These are phyloP conservation scores for Akabosia matsudoensis DNA, from an alignment of 1,140 invertebrate species.

Conservation along the genomic window DNA sequence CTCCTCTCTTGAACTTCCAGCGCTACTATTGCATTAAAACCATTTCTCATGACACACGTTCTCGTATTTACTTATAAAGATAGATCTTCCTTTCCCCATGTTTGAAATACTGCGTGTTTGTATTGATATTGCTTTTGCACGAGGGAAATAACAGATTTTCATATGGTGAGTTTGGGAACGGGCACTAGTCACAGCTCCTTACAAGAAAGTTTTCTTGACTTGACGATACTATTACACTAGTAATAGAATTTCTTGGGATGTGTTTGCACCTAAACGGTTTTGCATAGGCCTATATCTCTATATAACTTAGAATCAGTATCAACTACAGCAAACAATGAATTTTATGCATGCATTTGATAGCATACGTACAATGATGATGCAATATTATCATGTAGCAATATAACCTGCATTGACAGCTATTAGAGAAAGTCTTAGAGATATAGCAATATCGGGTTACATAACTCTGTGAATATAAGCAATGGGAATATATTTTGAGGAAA, in stretches of 20 bases:
- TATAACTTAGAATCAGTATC: no score
- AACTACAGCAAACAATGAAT: constrained; percentile 8
- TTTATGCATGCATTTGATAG: constrained; percentile 14
- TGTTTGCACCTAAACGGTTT: no score
- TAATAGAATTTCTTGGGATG: background rate
- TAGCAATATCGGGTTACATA: no score
- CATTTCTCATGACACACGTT: background rate
- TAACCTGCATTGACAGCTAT: no score
- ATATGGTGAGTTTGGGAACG: background rate
- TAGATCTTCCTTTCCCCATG: background rate
- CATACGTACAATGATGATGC: constrained; percentile 1
- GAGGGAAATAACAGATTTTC: background rate
- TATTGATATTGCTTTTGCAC: background rate
- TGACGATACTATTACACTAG: background rate
- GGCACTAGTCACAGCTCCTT: background rate
- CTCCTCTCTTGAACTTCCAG: background rate
- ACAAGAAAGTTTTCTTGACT: background rate
- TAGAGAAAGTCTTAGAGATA: no score
- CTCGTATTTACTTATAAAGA: background rate
- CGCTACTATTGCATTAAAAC: background rate
- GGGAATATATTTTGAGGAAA: no score
- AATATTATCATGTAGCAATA: background rate
- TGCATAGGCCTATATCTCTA: background rate
- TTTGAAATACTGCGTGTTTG: background rate
- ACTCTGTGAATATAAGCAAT: no score